Conservation (phyloP, 2,797 vertebrate species). For the Pipistrellus pygmaeus region DNA sequence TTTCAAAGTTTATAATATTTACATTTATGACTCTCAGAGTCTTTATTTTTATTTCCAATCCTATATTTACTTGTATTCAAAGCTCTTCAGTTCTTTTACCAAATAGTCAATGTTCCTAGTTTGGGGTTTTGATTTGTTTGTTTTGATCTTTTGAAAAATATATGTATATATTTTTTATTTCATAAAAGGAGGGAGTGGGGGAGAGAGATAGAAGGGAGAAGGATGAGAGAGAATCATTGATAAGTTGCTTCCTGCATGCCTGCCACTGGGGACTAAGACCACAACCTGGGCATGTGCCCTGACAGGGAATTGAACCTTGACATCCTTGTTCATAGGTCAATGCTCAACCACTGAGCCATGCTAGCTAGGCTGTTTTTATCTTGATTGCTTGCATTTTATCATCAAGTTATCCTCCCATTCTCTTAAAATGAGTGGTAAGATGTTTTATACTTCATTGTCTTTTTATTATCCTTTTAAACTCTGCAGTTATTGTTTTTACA, state of each 20-base stretch:
- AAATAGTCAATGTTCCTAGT: neutral
- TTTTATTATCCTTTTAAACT: slow-evolving; percentile 15
- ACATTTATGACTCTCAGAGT: neutral
- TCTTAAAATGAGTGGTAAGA: neutral
- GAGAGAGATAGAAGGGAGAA: too few species aligned
- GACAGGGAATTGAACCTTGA: too few species aligned
- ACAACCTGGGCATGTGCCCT: too few species aligned
- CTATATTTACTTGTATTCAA: slow-evolving; percentile 23
- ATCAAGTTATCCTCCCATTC: neutral
- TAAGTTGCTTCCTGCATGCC: too few species aligned
- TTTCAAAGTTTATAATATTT: neutral
- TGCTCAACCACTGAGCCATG: too few species aligned
- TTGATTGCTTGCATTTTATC: neutral
- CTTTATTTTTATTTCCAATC: slow-evolving; percentile 5
- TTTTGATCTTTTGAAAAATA: too few species aligned
- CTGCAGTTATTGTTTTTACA: slow-evolving; percentile 13
- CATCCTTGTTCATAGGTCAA: too few species aligned
- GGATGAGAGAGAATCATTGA: too few species aligned
- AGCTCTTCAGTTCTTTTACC: neutral
- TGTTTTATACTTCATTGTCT: neutral
- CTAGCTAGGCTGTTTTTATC: neutral
- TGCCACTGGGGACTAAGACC: too few species aligned
- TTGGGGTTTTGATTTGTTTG: neutral
- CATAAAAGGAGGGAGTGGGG: too few species aligned
- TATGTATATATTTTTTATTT: too few species aligned